Evolutionary conservation across 2,888 invertebrate species (phyloP).

Genomic region (Dynastes maya): DNA sequence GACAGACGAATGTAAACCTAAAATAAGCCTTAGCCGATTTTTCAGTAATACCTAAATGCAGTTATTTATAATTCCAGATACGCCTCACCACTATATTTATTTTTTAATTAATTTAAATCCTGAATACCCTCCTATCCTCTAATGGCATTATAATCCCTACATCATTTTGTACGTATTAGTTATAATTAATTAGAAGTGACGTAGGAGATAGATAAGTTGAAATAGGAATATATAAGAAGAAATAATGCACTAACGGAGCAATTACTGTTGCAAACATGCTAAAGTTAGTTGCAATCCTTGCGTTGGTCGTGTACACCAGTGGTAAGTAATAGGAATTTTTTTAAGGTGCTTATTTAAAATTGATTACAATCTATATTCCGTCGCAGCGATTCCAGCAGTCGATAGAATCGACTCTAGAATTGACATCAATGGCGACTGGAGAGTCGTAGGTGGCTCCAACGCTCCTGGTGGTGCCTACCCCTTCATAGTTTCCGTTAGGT

Average conservation of each 20-base stretch:
- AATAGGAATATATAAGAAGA: conserved; percentile 4
- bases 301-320: neutral
- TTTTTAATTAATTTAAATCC: too few species aligned
- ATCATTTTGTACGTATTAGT: too few species aligned
- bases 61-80: too few species aligned
- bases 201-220: neutral
- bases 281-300: conserved; percentile 3
- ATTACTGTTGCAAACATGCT: conserved; percentile 24
- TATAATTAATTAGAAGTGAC: too few species aligned
- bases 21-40: too few species aligned
- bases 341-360: neutral
- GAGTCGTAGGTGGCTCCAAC: conserved; percentile 70
- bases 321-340: conserved; percentile 4
- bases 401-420: conserved; percentile 3
- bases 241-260: neutral
- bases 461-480: conserved; percentile 69
- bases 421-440: conserved; percentile 54
- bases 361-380: neutral
- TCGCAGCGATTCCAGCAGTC: neutral
- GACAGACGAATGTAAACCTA: too few species aligned
- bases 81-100: too few species aligned
- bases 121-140: too few species aligned
- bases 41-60: too few species aligned
- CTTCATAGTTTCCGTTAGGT: conserved; percentile 69
- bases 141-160: too few species aligned